Base-by-base conservation (phyloP, 2,888 invertebrate species). In the Latheticus oryzae region DNA sequence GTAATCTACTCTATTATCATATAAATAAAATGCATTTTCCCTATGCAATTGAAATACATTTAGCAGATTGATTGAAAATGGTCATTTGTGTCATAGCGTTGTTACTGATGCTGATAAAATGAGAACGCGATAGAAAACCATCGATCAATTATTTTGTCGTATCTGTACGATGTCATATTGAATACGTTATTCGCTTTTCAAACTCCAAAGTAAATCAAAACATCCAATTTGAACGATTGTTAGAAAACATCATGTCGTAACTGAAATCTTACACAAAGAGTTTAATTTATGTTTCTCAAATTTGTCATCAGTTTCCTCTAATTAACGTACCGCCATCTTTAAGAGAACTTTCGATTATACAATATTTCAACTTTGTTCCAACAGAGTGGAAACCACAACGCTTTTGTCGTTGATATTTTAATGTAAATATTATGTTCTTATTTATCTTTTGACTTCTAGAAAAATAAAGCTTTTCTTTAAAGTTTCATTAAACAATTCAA, bases 131-230 rank as follows among this genome's bases (percentile, higher is more conserved):
- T 53, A 58, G 58, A 58, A 58, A 58, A 47, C 21, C 45, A 58
- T 58, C 58, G 53, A 58, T 58, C 58, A 58, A 58, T 53, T 53
- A 58, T 58, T 58, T 58, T 58, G 58, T 58, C 58, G 48, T 53
- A 58, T 47, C 52, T 32, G 48, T 24, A 50, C 24, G 17, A 40
- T 37, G 47, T 33, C 40, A 52, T 35, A 42, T 42, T 35, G 33
- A 42, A 42, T 42, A 33, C 33, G 42, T 42, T 42, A 42, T 42
- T 42, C 52, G 52, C 23, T 42, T 52, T 52, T 32, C 32, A 8
- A 33, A 40, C 24, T 30, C 15, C 26, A 33, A 52, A 52, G 32
- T 52, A 52, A 42, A 52, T 52, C 52, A 42, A 33, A 48, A 35
- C 48, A 48, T 48, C 12, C 13, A 35, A 35, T 48, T 24, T 16